A percentile compares a stretch with the other conserved stretches of the same genome.
Conservation (phyloP, 2,113 vertebrate species). For the Boleophthalmus pectinirostris region DNA sequence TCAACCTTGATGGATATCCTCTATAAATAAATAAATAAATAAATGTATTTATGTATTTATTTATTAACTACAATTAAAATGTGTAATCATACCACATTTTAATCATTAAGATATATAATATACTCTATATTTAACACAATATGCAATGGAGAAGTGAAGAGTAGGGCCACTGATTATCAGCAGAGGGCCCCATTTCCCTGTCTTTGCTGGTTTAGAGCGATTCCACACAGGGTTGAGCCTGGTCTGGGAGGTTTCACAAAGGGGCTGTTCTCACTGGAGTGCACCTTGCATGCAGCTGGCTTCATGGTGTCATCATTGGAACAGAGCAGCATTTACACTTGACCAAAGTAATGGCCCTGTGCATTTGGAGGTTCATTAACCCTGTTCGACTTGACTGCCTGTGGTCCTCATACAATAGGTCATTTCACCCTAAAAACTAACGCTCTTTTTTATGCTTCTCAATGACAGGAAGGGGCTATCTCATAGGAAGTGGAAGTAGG, state of each 20-base stretch:
- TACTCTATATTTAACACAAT: not conserved
- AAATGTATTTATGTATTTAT: too few species aligned
- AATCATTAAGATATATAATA: not conserved
- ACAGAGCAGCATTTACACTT: slow-evolving; percentile 11
- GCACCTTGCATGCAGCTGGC: slow-evolving; percentile 61
- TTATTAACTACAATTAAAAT: too few species aligned
- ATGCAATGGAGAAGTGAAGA: not conserved
- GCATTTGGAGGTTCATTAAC: not conserved
- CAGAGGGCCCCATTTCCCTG: slow-evolving; percentile 38
- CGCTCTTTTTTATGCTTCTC: slow-evolving; percentile 58
- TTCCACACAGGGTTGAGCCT: not conserved
- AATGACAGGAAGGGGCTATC: slow-evolving; percentile 78
- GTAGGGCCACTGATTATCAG: slow-evolving; percentile 22
- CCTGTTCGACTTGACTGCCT: not conserved
- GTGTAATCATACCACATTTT: not conserved
- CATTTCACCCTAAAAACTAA: slow-evolving; percentile 36
- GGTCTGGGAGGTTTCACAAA: slow-evolving; percentile 42
- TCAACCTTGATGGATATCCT: not conserved
- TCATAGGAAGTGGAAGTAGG: slow-evolving; percentile 79
- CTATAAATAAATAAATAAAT: not conserved
- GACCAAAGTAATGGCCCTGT: not conserved
- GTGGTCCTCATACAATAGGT: not conserved
- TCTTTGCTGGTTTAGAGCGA: not conserved
- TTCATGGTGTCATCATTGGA: slow-evolving; percentile 16
- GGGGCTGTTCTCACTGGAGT: slow-evolving; percentile 45